Base-by-base conservation (phyloP, 1,140 invertebrate genomes). In the Drosophila athabasca region DNA sequence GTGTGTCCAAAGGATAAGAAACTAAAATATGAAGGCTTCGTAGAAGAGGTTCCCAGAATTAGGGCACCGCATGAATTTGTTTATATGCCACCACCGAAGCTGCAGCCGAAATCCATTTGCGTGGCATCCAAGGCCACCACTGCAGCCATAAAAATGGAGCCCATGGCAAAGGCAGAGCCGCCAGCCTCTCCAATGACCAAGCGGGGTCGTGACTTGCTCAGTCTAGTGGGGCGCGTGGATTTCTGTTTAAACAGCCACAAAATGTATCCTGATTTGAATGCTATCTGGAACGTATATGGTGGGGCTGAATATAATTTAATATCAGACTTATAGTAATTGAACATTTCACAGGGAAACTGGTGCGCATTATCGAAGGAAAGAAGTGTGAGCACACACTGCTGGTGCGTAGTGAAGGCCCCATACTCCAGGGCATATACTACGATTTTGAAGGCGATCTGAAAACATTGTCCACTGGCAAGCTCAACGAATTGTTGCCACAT, bases 211-310 rank as follows among this genome's bases (percentile, higher is more conserved):
- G 62, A 85, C 35, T 53, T 79, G 24, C 9, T 76, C 0, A 73
- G 61, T 15, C 51, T 90, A 4, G 54, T 87, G 5, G 90, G 90
- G 3, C 79, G 71, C 0, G 84, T 90, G 0, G 76, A 91, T 19
- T 91, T 88, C 45, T 82, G 76, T 13, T 58, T 91, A 22, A 89
- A 85, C 77, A 85, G 60, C n/a, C 69, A 83, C 11, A 78, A 80
- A 59, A 17, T 45, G 17, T 64, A 91, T 43, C 75, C 88, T 1
- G 51, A 83, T 0, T 46, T 89, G 3, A 82, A 91, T 54, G 76
- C 70, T 1, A 51, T 91, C 46, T 91, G 90, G 78, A 88, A 87
- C 68, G 61, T 87, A 22, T 91, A 90, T 58, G 90, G 90, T 90
- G 50, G 9, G 55, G 19, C 1, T n/a, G 50, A 13, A 11, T 9